Percentiles rank a stretch among this genome's conserved stretches.
Evolutionary conservation across 1,140 invertebrate genomes (phyloP).

Genomic region (Drosophila serrata): DNA sequence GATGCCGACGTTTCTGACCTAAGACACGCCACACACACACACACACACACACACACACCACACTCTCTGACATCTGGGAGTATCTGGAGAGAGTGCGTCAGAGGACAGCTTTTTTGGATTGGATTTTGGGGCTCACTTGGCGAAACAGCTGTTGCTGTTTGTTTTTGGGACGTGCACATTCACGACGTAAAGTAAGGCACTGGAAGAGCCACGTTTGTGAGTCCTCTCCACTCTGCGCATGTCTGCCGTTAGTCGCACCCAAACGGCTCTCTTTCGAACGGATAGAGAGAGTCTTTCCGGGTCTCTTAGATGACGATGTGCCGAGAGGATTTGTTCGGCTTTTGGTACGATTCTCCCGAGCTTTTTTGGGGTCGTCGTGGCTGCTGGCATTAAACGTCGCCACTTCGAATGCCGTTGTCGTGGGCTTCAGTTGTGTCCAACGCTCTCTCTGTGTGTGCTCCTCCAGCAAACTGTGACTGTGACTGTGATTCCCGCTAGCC

Average conservation of each 20-base stretch:
- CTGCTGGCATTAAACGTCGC: conserved; percentile 36
- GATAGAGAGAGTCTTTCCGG: neutral
- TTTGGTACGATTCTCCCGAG: conserved; percentile 7
- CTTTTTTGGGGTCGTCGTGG: conserved; percentile 25
- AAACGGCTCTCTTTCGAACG: conserved; percentile 43
- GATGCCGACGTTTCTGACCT: conserved; percentile 73
- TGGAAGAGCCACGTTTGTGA: conserved; percentile 60
- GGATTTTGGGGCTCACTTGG: conserved; percentile 10
- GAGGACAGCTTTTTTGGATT: conserved; percentile 41
- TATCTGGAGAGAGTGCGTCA: conserved; percentile 48
- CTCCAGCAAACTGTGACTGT: conserved; percentile 5
- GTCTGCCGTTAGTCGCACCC: conserved; percentile 61
- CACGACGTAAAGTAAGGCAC: conserved; percentile 40
- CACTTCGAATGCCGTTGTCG: conserved; percentile 78
- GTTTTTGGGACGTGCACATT: conserved; percentile 39
- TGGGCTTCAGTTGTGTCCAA: conserved; percentile 71
- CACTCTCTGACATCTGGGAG: conserved; percentile 50
- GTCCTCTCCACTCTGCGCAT: conserved; percentile 29
- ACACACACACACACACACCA: neutral
- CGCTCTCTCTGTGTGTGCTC: conserved; percentile 21
- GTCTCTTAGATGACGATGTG: conserved; percentile 13
- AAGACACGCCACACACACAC: conserved; percentile 68
- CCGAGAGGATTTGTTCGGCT: conserved; percentile 21
- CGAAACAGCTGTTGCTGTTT: conserved; percentile 59
- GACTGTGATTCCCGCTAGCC: conserved; percentile 11